Evolutionary conservation across 2,113 vertebrate genomes (phyloP), one percentile per base, ranked within the genome.

Genomic region (Larimichthys polyactis): DNA sequence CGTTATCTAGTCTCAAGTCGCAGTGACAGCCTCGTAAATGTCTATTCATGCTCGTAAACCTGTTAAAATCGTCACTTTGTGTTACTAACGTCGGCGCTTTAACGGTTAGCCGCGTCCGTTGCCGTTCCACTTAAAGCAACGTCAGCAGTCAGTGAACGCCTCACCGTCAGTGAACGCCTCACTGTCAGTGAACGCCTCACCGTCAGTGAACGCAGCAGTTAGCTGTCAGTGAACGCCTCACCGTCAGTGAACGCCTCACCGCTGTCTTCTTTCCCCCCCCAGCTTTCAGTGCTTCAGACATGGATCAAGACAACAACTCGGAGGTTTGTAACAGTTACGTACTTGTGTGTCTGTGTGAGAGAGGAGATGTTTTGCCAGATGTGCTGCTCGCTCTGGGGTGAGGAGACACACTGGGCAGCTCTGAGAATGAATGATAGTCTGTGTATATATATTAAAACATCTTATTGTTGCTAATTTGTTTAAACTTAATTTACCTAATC

Each of bases 301-400:
- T 95, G 95, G 94, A 96, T 55, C 93, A 91, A 79, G 92, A 90
- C 82, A 94, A 89, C 90, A 94, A 92, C 40, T 91, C 92, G 10
- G 94, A 95, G 95, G 95, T 90, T 43, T 63, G 88, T 80, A 24
- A 16, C 20, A 49, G 19, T 16, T 82, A 3, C 16, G 58, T 72
- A 40, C 40, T 46, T 14, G 17, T 48, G 3, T 78, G 27, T 64
- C 17, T 77, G 70, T 66, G 32, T 49, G 20, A 49, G 15, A 8
- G 4, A 5, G 4, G 10, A 29, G 12, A n/a, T 43, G 40, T 71
- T 68, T 68, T 54, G 27, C 36, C 24, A 57, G 51, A 36, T 82
- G 43, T 75, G 2, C 24, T 16, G 36, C 17, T 60, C 49, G 20
- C 27, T 17, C 29, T 22, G 14, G 44, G 8, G 2, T 9, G 16